These are phyloP conservation scores for Pseudomyrmex cubaensis DNA, from an alignment of 1,140 invertebrate genomes.

Conservation along the genomic window DNA sequence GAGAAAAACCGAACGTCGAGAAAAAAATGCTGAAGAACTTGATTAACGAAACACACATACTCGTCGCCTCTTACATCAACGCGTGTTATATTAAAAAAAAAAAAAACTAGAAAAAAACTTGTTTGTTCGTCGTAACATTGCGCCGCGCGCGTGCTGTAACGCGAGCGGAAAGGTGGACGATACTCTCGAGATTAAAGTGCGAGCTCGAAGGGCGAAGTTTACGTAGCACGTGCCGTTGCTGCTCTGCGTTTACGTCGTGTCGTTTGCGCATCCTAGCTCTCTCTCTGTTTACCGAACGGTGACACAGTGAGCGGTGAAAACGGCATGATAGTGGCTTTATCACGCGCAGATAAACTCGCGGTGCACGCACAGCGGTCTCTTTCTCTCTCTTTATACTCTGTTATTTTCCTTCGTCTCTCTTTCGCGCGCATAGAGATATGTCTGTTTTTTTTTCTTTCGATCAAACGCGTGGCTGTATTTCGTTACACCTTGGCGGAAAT, in stretches of 20 bases:
- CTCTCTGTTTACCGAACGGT: not conserved
- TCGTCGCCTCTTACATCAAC: not conserved
- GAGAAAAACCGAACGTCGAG: constrained; percentile 9
- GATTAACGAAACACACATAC: constrained; percentile 38
- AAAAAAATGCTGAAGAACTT: constrained; percentile 42
- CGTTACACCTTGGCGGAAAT: no score
- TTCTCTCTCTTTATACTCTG: not conserved
- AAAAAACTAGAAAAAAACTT: constrained; percentile 32
- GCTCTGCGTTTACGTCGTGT: not conserved
- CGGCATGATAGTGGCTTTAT: constrained; percentile 72
- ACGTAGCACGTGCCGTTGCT: not conserved
- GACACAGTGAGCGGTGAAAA: constrained; percentile 34
- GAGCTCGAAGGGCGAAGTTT: constrained; percentile 11
- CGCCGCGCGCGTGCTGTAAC: constrained; percentile 16
- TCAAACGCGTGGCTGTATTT: not conserved
- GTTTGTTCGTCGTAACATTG: constrained; percentile 28
- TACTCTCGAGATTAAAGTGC: constrained; percentile 54
- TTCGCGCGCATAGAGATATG: no score
- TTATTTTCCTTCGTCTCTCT: not conserved
- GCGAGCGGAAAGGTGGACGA: constrained; percentile 39
- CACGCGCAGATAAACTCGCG: constrained; percentile 71
- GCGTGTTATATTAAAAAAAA: constrained; percentile 1
- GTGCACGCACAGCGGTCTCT: constrained; percentile 33
- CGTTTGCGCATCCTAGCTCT: constrained; percentile 1
- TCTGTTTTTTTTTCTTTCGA: not conserved